A percentile compares a stretch with the other conserved stretches of the same genome.
phyloP scores from a whole-genome alignment of 2,797 vertebrate genomes.

The Odontamblyopus rebecca region DNA sequence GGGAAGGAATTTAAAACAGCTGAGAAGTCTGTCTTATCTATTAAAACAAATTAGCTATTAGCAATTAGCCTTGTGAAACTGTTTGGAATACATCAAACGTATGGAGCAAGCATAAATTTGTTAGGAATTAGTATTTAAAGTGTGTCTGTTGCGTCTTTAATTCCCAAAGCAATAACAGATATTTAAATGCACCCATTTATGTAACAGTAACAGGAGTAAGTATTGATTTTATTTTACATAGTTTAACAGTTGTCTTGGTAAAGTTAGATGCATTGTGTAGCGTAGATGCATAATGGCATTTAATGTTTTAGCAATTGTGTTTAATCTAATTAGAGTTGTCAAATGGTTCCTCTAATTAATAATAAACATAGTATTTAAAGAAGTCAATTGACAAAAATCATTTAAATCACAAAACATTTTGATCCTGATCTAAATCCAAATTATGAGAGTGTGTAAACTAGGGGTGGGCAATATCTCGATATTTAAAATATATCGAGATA shows the following conservation, averaged over 20 bases:
- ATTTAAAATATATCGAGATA: too few relatives aligned
- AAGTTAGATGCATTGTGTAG: neutral
- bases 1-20: slow-evolving; percentile 20
- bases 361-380: too few relatives aligned
- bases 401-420: too few relatives aligned
- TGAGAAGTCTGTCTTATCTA: neutral
- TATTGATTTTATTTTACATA: neutral
- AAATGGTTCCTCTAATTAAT: too few relatives aligned
- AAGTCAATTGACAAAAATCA: neutral
- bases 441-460: too few relatives aligned
- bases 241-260: neutral
- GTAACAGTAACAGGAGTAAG: neutral
- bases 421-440: too few relatives aligned
- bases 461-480: too few relatives aligned
- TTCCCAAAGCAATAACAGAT: neutral
- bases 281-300: too few relatives aligned
- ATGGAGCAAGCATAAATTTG: neutral
- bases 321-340: too few relatives aligned
- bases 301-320: too few relatives aligned
- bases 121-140: slow-evolving; percentile 20
- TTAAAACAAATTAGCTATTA: slow-evolving; percentile 32
- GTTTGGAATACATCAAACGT: slow-evolving; percentile 18
- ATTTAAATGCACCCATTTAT: neutral
- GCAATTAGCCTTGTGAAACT: slow-evolving; percentile 27
- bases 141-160: neutral